phyloP scores from a whole-genome alignment of 2,888 invertebrate genomes.

The Macrophya alboannulata region DNA sequence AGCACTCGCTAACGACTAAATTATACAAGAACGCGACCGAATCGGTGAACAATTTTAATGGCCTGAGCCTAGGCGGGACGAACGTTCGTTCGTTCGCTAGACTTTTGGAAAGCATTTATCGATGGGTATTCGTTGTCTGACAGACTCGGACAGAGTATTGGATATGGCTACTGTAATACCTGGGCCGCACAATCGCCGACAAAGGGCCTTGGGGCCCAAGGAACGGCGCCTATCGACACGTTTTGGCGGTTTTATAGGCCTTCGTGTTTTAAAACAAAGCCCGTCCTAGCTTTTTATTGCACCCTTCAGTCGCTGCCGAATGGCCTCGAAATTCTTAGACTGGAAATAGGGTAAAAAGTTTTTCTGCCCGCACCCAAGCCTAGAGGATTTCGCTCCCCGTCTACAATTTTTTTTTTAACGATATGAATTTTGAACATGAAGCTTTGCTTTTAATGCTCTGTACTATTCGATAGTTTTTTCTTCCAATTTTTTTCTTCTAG shows the following conservation, averaged over 20 bases:
- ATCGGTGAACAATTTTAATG: constrained; percentile 59
- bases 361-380: neutral
- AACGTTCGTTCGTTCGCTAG: neutral
- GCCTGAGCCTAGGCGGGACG: constrained; percentile 22
- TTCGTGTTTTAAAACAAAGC: constrained; percentile 62
- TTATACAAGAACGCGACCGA: constrained; percentile 59
- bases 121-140: constrained; percentile 52
- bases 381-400: neutral
- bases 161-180: constrained; percentile 54
- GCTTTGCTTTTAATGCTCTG: no score
- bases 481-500: neutral
- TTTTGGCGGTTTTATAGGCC: constrained; percentile 63
- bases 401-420: neutral
- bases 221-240: constrained; percentile 65
- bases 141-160: constrained; percentile 41
- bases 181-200: constrained; percentile 59
- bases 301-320: constrained; percentile 21
- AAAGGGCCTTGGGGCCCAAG: constrained; percentile 59
- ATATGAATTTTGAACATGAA: neutral
- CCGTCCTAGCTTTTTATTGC: constrained; percentile 56
- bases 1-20: constrained; percentile 58
- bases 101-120: constrained; percentile 56
- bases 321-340: constrained; percentile 41
- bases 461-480: neutral
- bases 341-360: neutral